Evolutionary conservation across 2,113 vertebrate genomes (phyloP).

Genomic region (Chloebia gouldiae): DNA sequence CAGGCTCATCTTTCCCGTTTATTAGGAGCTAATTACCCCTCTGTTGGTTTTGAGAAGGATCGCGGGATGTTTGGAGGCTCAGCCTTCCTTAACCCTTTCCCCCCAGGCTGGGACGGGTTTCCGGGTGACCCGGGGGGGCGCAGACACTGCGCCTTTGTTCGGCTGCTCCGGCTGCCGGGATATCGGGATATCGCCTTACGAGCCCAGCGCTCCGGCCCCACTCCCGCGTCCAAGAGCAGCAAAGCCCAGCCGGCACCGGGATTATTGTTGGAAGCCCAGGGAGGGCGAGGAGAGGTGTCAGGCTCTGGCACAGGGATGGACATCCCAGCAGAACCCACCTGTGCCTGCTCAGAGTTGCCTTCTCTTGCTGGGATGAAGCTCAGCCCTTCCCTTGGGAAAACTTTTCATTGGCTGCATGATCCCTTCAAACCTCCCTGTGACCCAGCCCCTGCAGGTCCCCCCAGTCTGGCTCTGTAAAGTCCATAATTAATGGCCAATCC

Average conservation of each 20-base stretch:
- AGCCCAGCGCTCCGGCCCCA: not conserved
- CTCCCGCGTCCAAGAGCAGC: conserved; percentile 44
- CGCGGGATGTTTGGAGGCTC: not conserved
- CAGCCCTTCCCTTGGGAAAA: not conserved
- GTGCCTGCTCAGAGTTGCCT: not conserved
- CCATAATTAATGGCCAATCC: not conserved
- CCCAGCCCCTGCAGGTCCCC: not conserved
- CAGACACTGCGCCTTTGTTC: conserved; percentile 56
- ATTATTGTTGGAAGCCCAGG: not conserved
- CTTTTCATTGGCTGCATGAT: fast-evolving
- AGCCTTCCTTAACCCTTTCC: conserved; percentile 52
- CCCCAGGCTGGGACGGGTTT: conserved; percentile 28
- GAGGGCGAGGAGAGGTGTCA: not conserved
- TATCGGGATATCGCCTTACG: conserved; percentile 40
- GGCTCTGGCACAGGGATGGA: not conserved
- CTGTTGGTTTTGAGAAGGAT: conserved; percentile 12
- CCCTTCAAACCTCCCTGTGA: not conserved
- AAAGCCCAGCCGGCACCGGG: conserved; percentile 23
- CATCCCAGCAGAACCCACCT: not conserved
- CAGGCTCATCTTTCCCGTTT: not conserved
- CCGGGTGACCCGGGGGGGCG: not conserved
- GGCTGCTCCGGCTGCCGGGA: not conserved
- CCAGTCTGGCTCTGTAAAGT: not conserved
- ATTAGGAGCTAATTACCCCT: conserved; percentile 20
- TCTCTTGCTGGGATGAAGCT: not conserved